Evolutionary conservation across 2,888 invertebrate genomes (phyloP).

Genomic region (Eulithis testata): DNA sequence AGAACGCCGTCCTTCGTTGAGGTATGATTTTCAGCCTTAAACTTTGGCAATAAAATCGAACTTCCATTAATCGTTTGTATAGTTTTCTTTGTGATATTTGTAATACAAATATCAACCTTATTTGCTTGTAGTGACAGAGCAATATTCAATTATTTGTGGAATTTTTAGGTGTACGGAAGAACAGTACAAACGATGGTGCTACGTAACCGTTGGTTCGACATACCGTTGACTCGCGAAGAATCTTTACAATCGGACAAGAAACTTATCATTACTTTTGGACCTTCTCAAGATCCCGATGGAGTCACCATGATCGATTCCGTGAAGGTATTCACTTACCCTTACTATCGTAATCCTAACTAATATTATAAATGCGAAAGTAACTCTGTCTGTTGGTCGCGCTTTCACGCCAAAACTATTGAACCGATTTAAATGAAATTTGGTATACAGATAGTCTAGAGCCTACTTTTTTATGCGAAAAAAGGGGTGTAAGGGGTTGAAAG

Average conservation of each 20-base stretch:
- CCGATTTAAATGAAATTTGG: too few relatives aligned
- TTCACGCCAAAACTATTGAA: too few relatives aligned
- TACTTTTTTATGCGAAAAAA: too few relatives aligned
- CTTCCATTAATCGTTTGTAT: neutral
- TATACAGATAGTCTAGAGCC: too few relatives aligned
- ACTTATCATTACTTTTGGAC: conserved; percentile 92
- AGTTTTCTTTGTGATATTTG: neutral
- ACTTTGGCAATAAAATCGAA: neutral
- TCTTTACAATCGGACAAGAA: conserved; percentile 96
- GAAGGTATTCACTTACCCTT: conserved; percentile 78
- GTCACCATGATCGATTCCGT: conserved; percentile 97
- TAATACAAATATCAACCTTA: neutral
- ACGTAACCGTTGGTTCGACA: conserved; percentile 96
- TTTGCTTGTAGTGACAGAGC: neutral
- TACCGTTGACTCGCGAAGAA: conserved; percentile 97
- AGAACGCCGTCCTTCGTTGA: conserved; percentile 91
- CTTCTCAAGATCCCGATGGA: conserved; percentile 93
- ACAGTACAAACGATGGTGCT: conserved; percentile 88
- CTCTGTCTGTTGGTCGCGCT: too few relatives aligned
- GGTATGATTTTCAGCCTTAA: conserved; percentile 58
- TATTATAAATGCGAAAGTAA: too few relatives aligned
- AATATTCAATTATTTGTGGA: conserved; percentile 23
- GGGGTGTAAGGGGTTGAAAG: too few relatives aligned
- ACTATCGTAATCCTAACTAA: too few relatives aligned
- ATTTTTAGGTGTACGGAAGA: conserved; percentile 87